These are phyloP conservation scores for Mechanitis messenoides DNA, from an alignment of 2,888 invertebrate species.

Conservation along the genomic window DNA sequence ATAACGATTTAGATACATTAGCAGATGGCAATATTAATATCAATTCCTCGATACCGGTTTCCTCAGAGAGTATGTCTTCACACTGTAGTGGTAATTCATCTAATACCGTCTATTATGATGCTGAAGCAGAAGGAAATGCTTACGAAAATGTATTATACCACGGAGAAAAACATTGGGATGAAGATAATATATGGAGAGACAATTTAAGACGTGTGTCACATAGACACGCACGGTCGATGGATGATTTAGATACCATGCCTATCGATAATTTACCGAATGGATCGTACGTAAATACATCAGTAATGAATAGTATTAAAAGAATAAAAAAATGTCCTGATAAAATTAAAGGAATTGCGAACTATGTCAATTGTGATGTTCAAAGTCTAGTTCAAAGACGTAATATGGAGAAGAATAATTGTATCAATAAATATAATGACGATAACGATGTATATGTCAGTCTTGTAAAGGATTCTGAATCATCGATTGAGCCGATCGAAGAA, in stretches of 20 bases:
- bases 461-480: slow-evolving; percentile 49
- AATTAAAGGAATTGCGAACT: slow-evolving; percentile 84
- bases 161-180: slow-evolving; percentile 88
- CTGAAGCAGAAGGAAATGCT: slow-evolving; percentile 62
- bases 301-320: slow-evolving; percentile 65
- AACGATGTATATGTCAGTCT: slow-evolving; percentile 74
- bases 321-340: slow-evolving; percentile 61
- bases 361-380: slow-evolving; percentile 84
- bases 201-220: slow-evolving; percentile 86
- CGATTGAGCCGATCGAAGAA: slow-evolving; percentile 60
- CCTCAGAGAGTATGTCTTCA: slow-evolving; percentile 69
- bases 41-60: slow-evolving; percentile 51
- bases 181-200: slow-evolving; percentile 88
- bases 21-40: slow-evolving; percentile 43
- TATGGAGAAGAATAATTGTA: slow-evolving; percentile 37
- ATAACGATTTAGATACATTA: slow-evolving; percentile 45
- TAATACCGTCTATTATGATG: slow-evolving; percentile 69
- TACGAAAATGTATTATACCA: slow-evolving; percentile 71
- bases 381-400: slow-evolving; percentile 58
- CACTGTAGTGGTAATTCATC: slow-evolving; percentile 70
- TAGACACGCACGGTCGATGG: slow-evolving; percentile 88
- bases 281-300: slow-evolving; percentile 48
- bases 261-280: slow-evolving; percentile 42
- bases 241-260: slow-evolving; percentile 81
- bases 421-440: slow-evolving; percentile 55